Base-by-base conservation (phyloP, 2,113 vertebrate species). In the Channa argus region DNA sequence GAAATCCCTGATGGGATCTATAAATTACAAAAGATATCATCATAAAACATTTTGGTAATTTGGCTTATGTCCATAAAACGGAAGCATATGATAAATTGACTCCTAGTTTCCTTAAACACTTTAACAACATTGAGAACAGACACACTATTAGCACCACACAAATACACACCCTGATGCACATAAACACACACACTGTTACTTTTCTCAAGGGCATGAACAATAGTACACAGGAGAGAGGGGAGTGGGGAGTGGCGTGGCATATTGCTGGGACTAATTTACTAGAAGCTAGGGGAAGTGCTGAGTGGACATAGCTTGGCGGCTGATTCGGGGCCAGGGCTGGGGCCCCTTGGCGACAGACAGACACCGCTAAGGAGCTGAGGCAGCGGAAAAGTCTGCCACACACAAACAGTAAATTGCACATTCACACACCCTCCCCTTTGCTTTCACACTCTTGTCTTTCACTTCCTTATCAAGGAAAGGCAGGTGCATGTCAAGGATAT, bases 161-260 rank as follows among this genome's bases (percentile, higher is more conserved):
- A 46, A 49, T 37, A 54, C 47, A 54, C 33, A 5, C 34, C 10
- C 67, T 62, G n/a, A n/a, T 43, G 14, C n/a, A 11, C 39, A 13
- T 13, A 49, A 43, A 33, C 45, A 59, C 47, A 43, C 54, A 41
- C 65, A 52, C 54, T 7, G 34, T 67, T 58, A 46, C 78, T 62
- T 87, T 71, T 86, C 91, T 93, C 90, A 94, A 94, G 93, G 93
- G 86, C 93, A 90, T 64, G 71, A 87, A 89, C 89, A 87, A 83
- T 80, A 79, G 84, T 82, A 58, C 74, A 80, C 80, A 60, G 82
- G 86, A 85, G 88, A 79, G 76, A 68, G 52, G 63, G 71, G 81
- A 66, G 82, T 65, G 74, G 45, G 73, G 61, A 77, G 75, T 75
- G 15, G 8, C 34, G 71, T 86, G 84, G 90, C 89, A 92, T 90